Percentiles rank a stretch among this genome's conserved stretches.
Evolutionary conservation across 2,797 vertebrate species (phyloP).

Genomic region (Pseudochaenichthys georgianus): DNA sequence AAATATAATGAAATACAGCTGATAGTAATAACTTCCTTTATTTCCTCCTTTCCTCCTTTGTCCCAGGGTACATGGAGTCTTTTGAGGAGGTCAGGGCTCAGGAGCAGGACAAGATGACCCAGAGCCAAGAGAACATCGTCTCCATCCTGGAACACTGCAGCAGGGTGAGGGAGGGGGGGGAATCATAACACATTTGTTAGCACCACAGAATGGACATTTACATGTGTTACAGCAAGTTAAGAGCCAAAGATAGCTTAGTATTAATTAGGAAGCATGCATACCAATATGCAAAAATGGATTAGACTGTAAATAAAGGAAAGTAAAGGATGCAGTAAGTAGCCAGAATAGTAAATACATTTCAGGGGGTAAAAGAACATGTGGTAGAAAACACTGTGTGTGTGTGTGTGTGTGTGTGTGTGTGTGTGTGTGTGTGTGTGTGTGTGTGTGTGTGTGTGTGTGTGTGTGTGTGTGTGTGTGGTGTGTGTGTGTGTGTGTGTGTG

Average conservation of each 20-base stretch:
- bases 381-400: no score
- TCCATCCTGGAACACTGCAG: conserved; percentile 91
- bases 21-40: not conserved
- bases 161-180: conserved; percentile 71
- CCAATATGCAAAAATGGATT: no score
- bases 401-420: not conserved
- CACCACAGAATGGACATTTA: no score
- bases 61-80: conserved; percentile 88
- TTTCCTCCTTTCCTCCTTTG: not conserved
- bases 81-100: conserved; percentile 88
- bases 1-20: not conserved
- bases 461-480: not conserved
- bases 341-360: not conserved
- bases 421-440: not conserved
- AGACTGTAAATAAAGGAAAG: not conserved
- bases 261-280: no score
- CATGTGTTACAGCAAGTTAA: no score
- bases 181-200: no score
- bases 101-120: conserved; percentile 84
- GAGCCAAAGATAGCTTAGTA: no score
- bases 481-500: no score
- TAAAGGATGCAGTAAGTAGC: not conserved
- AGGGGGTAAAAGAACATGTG: no score
- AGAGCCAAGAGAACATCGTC: conserved; percentile 88
- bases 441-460: not conserved